Evolutionary conservation across 2,797 vertebrate genomes (phyloP).

Genomic region (Euphonia xanthogaster): DNA sequence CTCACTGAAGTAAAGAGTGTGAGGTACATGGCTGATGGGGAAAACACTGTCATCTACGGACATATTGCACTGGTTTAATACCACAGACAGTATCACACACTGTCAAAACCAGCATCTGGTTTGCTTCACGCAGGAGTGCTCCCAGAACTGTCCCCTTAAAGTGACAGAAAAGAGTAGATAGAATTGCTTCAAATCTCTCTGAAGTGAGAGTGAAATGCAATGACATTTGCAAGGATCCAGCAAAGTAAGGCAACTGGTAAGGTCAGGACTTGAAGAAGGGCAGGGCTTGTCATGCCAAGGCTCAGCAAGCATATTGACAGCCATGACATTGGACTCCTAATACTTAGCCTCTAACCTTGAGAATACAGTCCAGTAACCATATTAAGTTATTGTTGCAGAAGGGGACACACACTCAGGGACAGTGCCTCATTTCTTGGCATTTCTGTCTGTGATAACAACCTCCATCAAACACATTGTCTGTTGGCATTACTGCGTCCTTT

Average conservation of each 20-base stretch:
- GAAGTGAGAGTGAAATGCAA: conserved; percentile 15
- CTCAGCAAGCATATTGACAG: neutral
- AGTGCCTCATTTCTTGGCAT: neutral
- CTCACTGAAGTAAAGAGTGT: neutral
- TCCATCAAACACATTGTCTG: neutral
- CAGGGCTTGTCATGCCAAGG: neutral
- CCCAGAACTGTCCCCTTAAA: neutral
- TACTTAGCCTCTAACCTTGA: too few species aligned
- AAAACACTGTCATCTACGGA: neutral
- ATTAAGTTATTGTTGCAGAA: neutral
- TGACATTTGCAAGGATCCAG: neutral
- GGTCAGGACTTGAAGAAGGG: neutral
- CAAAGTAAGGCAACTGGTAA: neutral
- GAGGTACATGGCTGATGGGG: neutral
- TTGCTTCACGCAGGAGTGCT: neutral
- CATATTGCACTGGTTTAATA: neutral
- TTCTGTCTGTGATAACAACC: neutral
- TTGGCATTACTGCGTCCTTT: neutral
- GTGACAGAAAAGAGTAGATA: neutral
- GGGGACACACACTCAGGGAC: neutral
- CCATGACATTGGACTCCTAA: too few species aligned
- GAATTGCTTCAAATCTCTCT: neutral
- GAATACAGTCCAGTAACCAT: neutral
- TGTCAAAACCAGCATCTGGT: conserved; percentile 27
- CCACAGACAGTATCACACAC: neutral